phyloP scores from a whole-genome alignment of 2,888 invertebrate species.

The Diogma glabrata region DNA sequence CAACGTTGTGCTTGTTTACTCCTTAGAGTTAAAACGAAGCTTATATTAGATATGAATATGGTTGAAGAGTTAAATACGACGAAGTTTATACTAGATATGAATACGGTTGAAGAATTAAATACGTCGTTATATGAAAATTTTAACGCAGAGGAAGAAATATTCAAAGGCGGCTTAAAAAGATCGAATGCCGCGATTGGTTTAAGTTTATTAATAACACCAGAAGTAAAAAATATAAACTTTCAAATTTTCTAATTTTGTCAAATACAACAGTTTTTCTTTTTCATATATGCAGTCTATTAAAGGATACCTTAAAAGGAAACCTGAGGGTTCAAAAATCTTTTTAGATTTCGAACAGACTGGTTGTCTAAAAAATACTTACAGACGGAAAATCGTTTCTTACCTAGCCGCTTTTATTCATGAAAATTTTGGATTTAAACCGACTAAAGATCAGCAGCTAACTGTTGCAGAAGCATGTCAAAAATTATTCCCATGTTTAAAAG shows the following conservation, averaged over 20 bases:
- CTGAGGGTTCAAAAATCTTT: background rate
- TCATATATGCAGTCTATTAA: background rate
- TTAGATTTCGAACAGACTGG: background rate
- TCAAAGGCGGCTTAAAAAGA: background rate
- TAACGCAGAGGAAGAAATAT: no score
- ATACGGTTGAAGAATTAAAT: no score
- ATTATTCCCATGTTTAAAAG: background rate
- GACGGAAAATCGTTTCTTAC: background rate
- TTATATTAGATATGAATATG: background rate
- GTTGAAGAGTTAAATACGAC: no score
- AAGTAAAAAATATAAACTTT: no score
- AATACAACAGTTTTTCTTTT: background rate
- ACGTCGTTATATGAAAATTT: no score
- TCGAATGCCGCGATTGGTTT: background rate
- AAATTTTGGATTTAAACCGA: background rate
- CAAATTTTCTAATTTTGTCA: background rate
- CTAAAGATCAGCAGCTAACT: background rate
- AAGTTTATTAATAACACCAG: background rate
- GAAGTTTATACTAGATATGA: no score
- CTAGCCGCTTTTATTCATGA: background rate
- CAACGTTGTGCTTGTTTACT: background rate
- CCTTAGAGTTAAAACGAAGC: background rate
- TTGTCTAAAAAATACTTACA: background rate
- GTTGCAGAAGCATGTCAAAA: background rate
- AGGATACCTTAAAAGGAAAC: background rate